Conservation (phyloP, 2,797 vertebrate genomes). For the Phylloscopus collybita region DNA sequence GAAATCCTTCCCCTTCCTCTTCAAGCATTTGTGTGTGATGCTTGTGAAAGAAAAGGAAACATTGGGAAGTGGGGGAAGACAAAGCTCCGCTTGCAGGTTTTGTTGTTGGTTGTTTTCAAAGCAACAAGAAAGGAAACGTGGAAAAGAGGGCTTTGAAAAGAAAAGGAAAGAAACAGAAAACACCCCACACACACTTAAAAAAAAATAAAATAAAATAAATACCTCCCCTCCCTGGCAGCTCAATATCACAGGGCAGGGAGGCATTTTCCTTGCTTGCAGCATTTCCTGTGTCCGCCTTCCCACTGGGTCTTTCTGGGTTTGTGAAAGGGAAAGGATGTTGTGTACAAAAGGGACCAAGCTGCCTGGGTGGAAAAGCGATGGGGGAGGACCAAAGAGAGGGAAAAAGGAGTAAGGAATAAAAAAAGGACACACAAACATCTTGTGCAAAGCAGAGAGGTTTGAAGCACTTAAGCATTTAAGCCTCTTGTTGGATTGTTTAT, state of each 20-base stretch:
- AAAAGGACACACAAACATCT: background rate
- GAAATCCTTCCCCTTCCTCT: background rate
- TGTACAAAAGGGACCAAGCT: background rate
- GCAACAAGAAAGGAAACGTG: background rate
- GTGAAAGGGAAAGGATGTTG: slow-evolving; percentile 53
- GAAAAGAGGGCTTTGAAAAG: background rate
- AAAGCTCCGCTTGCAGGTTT: background rate
- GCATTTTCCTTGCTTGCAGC: background rate
- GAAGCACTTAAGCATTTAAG: background rate
- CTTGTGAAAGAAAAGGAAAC: background rate
- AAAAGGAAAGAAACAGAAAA: background rate
- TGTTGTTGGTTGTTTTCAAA: background rate
- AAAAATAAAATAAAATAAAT: background rate
- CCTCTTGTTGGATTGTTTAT: background rate
- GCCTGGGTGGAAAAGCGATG: background rate
- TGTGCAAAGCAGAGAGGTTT: background rate
- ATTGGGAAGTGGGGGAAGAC: background rate
- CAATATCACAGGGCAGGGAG: background rate
- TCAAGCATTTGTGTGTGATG: background rate
- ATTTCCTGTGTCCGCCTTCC: slow-evolving; percentile 33
- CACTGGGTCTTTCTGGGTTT: slow-evolving; percentile 10
- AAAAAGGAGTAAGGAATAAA: background rate
- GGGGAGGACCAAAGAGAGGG: background rate
- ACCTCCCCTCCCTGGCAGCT: background rate
- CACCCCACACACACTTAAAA: background rate